phyloP scores from a whole-genome alignment of 2,113 vertebrate genomes.

The Nanorana parkeri region DNA sequence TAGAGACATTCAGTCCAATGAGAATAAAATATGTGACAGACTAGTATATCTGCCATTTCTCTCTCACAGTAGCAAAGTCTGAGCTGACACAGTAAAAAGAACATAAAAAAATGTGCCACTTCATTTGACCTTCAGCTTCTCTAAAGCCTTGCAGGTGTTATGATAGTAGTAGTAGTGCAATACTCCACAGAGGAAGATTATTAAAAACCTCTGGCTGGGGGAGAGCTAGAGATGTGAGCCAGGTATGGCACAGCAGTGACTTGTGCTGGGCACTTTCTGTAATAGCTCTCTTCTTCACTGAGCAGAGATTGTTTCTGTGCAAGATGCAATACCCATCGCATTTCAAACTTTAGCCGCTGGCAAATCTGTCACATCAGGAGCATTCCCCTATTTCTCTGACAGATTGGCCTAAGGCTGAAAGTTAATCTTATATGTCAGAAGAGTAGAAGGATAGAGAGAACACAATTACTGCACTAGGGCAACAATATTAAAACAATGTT shows the following conservation, averaged over 20 bases:
- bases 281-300: constrained; percentile 70
- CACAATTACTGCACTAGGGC: constrained; percentile 49
- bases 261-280: constrained; percentile 69
- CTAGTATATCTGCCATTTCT: not conserved
- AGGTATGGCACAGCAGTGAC: constrained; percentile 66
- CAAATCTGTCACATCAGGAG: constrained; percentile 77
- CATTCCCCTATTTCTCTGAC: constrained; percentile 79
- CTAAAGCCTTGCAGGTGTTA: constrained; percentile 60
- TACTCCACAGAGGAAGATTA: constrained; percentile 65
- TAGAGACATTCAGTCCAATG: not conserved
- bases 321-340: constrained; percentile 74
- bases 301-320: constrained; percentile 75
- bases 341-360: constrained; percentile 76
- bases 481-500: constrained; percentile 52
- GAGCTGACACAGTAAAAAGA: constrained; percentile 18
- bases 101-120: constrained; percentile 29
- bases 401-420: constrained; percentile 76
- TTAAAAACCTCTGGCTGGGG: constrained; percentile 64
- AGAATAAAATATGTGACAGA: constrained; percentile 10
- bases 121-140: constrained; percentile 65
- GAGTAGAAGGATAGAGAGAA: constrained; percentile 62
- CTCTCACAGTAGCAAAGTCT: constrained; percentile 14
- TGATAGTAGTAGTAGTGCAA: constrained; percentile 65
- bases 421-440: constrained; percentile 79
- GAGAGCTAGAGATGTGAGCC: constrained; percentile 69